Percentiles rank a stretch among this genome's conserved stretches.
phyloP scores from a whole-genome alignment of 2,113 vertebrate genomes.

The Synodontis membranacea region DNA sequence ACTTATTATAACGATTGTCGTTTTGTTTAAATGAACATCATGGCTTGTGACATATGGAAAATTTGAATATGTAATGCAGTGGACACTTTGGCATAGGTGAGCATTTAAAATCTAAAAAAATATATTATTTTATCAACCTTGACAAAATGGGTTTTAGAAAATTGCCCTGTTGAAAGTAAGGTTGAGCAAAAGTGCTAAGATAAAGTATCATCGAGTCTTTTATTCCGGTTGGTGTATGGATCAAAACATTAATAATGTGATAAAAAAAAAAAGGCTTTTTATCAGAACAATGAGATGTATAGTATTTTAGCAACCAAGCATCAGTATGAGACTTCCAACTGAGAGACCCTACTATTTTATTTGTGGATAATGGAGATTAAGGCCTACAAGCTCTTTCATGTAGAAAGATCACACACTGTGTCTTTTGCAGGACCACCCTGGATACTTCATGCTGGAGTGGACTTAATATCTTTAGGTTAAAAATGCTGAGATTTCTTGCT shows the following conservation, averaged over 20 bases:
- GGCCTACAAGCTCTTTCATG: neutral
- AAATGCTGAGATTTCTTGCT: neutral
- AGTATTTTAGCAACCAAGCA: neutral
- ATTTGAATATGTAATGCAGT: neutral
- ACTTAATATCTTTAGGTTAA: neutral
- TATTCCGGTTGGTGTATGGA: neutral
- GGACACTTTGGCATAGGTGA: neutral
- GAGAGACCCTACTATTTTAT: neutral
- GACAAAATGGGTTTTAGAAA: neutral
- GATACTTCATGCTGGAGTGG: neutral
- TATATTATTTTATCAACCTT: neutral
- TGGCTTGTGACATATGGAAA: neutral
- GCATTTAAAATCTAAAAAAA: neutral
- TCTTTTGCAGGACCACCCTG: constrained; percentile 22
- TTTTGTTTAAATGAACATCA: neutral
- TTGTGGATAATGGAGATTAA: constrained; percentile 12
- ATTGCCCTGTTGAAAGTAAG: neutral
- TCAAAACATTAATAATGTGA: neutral
- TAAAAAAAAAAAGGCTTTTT: neutral
- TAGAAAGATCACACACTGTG: constrained; percentile 9
- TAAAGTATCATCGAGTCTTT: neutral
- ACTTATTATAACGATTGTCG: neutral
- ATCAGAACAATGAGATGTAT: neutral
- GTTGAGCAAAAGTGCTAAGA: neutral
- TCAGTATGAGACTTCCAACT: neutral